Base-by-base conservation (phyloP, 2,888 invertebrate genomes). In the Hirtodrosophila duncani region DNA sequence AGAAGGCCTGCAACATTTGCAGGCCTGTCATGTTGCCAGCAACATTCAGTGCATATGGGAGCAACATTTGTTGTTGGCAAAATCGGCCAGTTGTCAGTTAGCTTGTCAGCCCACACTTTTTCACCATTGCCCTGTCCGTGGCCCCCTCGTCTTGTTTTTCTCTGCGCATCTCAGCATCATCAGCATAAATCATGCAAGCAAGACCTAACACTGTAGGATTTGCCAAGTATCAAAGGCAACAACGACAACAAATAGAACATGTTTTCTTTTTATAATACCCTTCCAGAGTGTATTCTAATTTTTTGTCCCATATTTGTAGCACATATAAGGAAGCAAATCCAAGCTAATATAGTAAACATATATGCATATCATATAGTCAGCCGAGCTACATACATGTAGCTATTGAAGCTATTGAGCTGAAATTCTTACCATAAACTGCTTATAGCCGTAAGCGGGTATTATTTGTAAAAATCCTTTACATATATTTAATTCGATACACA, bases 181-280 rank as follows among this genome's bases (percentile, higher is more conserved):
- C 71, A 81, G 72, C 71, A 71, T 80, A 71, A 82, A 81, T 81
- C 82, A 66, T 66, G 61, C 77, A 45, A 64, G 43, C 30, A 59
- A 41, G 52, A 53, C 30, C 43, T 31, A 24, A 31, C 53, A 53
- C 53, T 30, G 42, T 67, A 63, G 75, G 61, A 59, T 58, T 69
- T 72, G 46, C 36, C 55, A 44, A 49, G 14, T 59, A 60, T 39
- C 52, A 14, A 17, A 16, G 29, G 31, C 34, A 60, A 36, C 21
- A 11, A 29, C 44, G 48, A 33, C 43, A 46, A 43, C 18, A 30
- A 53, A 33, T 21, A 4, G 18, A 16, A 9, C 29, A 10, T 13
- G 5, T 18, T 34, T 37, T 30, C 24, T 27, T 36, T 49, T 38
- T 14, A 27, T 16, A n/a, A n/a, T n/a, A n/a, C n/a, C n/a, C n/a